A percentile compares a stretch with the other conserved stretches of the same genome.
These are phyloP conservation scores for Onychomys arenicola DNA, from an alignment of 2,797 vertebrate species.

Conservation along the genomic window DNA sequence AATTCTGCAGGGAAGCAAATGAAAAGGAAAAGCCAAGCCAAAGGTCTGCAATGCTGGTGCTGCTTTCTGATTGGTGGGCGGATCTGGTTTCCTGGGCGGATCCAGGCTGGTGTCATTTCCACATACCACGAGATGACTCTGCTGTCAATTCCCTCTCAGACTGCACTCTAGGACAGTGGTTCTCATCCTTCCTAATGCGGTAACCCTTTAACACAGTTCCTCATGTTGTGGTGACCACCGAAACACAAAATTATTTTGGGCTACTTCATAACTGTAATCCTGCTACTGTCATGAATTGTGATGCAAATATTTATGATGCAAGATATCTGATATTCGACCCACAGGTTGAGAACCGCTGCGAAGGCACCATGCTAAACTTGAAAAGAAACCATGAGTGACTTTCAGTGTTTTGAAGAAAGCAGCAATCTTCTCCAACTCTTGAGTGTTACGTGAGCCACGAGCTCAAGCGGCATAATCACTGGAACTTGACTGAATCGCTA, in stretches of 20 bases:
- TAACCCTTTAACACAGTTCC: neutral
- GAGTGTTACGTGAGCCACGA: fast-evolving
- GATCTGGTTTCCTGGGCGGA: neutral
- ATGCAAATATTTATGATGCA: neutral
- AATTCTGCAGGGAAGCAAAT: slow-evolving; percentile 31
- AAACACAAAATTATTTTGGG: neutral
- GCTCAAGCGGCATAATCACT: neutral
- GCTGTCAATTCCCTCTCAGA: neutral
- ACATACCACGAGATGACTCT: neutral
- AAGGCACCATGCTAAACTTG: neutral
- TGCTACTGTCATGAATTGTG: neutral
- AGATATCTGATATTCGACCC: neutral
- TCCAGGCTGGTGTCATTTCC: neutral
- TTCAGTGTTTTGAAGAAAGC: neutral
- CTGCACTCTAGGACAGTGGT: neutral
- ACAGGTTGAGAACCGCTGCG: neutral
- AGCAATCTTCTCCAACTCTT: neutral
- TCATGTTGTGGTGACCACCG: neutral
- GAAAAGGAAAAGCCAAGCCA: neutral
- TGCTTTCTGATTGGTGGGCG: neutral
- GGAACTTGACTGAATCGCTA: neutral
- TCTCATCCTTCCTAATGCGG: neutral
- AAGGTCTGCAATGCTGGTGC: neutral
- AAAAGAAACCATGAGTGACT: neutral
- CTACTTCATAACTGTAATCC: neutral